These are phyloP conservation scores for Ochropleura leucogaster DNA, from an alignment of 2,888 invertebrate genomes.

Conservation along the genomic window DNA sequence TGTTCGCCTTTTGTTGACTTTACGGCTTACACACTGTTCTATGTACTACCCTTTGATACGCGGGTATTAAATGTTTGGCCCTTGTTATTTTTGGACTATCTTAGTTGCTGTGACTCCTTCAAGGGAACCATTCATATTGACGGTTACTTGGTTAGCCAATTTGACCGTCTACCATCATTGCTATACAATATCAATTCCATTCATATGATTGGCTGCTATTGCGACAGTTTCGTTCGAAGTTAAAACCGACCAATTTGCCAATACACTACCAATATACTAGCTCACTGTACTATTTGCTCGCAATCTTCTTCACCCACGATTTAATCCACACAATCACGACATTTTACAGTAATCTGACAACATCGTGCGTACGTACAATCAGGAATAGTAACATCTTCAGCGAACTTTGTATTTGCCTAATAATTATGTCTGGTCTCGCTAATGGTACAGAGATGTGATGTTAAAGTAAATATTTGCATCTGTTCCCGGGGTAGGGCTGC, in stretches of 20 bases:
- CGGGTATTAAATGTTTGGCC: conserved; percentile 34
- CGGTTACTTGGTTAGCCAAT: not conserved
- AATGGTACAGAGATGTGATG: conserved; percentile 53
- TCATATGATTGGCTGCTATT: conserved; percentile 1
- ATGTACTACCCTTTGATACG: conserved; percentile 47
- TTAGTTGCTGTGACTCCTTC: not conserved
- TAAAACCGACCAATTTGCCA: not conserved
- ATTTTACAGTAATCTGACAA: conserved; percentile 6
- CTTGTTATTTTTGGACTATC: conserved; percentile 31
- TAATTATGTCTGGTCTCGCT: conserved; percentile 59
- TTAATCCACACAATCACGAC: conserved; percentile 11
- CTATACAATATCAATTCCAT: not conserved
- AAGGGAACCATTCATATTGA: not conserved
- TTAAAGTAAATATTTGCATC: conserved; percentile 56
- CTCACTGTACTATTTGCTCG: not conserved
- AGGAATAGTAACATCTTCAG: conserved; percentile 21
- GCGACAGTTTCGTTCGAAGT: not conserved
- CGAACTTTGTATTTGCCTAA: conserved; percentile 46
- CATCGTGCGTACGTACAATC: not conserved
- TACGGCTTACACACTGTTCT: conserved; percentile 38
- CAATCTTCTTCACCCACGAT: not conserved
- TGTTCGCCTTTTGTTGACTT: conserved; percentile 54
- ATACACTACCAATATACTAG: too few species aligned
- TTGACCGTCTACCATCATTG: not conserved
- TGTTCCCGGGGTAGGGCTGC: conserved; percentile 40